These are phyloP conservation scores for Schizopygopsis malacanthus DNA, from an alignment of 2,797 vertebrate species.

Conservation along the genomic window DNA sequence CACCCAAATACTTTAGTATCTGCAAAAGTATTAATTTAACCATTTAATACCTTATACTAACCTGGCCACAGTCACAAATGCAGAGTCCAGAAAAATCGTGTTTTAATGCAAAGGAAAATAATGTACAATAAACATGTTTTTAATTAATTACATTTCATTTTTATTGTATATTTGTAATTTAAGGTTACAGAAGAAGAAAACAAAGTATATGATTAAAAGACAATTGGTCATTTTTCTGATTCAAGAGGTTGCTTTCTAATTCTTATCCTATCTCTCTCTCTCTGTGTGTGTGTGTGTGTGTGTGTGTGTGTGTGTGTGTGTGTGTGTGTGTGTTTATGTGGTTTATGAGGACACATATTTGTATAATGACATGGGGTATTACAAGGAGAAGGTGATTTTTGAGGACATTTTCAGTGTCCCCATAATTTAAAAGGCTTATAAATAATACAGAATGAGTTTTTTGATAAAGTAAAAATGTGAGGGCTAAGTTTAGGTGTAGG, in stretches of 20 bases:
- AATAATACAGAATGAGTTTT: too few species aligned
- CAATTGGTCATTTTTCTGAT: background rate
- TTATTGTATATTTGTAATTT: conserved; percentile 22
- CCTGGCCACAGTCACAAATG: background rate
- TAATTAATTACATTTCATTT: background rate
- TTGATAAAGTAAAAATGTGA: too few species aligned
- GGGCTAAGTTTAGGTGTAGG: too few species aligned
- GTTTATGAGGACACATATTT: too few species aligned
- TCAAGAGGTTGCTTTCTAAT: background rate
- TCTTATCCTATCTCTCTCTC: background rate
- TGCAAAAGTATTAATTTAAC: background rate
- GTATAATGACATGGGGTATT: too few species aligned
- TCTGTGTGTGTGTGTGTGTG: too few species aligned
- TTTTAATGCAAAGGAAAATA: background rate
- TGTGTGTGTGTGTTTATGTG: too few species aligned
- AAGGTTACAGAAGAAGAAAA: background rate
- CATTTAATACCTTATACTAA: background rate
- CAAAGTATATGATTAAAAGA: background rate
- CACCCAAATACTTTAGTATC: background rate
- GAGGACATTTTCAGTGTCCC: too few species aligned
- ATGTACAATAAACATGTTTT: background rate
- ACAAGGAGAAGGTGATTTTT: too few species aligned
- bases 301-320: background rate
- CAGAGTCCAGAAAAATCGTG: background rate
- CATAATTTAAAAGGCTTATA: too few species aligned